Base-by-base conservation (phyloP, 2,797 vertebrate species). In the Bradypodion pumilum region DNA sequence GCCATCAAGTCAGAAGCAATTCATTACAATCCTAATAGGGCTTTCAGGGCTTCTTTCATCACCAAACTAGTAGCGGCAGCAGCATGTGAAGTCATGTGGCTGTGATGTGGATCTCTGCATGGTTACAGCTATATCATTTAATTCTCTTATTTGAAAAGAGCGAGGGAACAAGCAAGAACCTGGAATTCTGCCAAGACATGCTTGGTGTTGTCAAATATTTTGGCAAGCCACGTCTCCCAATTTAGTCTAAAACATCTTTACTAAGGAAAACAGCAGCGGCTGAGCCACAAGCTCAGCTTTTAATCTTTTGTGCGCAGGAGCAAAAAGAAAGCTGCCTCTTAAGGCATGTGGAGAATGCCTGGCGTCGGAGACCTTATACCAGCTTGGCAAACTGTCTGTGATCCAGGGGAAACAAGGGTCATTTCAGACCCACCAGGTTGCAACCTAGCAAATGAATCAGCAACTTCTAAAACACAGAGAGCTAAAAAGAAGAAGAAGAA, bases 141-240 rank as follows among this genome's bases (percentile, higher is more conserved):
- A 42, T 42, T 40, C 25, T 40, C 37, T 70, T 40, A 42, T 70
- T 70, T 70, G 27, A 70, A 42, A 42, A 70, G 37, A 32, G 87
- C 35, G 10, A 21, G 78, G 85, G 89, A 25, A 81, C n/a, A 19
- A 65, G 9, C 23, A 77, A 82, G 84, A 40, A 3, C 1, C 82
- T 93, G 93, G 92, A 49, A 0, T 46, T 5, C 0, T 0, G 85
- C 93, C 93, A 93, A 84, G 83, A 81, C 68, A 66, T 2, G 19
- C 86, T 89, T 60, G 21, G 0, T 92, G 92, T 93, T 91, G 92
- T 93, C 92, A 94, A 94, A 93, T 92, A 89, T 93, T 94, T 93
- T 94, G 94, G 93, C 92, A 93, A 92, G 89, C 82, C 3, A 0
- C 27, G 10, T 92, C 90, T 91, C 86, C 52, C 65, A 91, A 89